Base-by-base conservation (phyloP, 2,797 vertebrate genomes). In the Mastacembelus armatus region DNA sequence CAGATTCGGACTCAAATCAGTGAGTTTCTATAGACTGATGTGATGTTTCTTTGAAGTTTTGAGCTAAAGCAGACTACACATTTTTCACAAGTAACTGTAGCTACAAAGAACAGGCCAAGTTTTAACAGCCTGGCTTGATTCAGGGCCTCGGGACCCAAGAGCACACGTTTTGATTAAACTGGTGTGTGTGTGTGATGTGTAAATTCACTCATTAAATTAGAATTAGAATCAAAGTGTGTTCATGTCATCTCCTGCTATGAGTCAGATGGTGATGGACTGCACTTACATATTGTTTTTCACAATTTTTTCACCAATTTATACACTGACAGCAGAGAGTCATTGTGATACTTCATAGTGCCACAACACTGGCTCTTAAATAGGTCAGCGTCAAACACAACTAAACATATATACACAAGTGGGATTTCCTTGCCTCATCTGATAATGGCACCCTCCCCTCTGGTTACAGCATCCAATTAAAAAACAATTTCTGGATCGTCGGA, bases 401-500 rank as follows among this genome's bases (percentile, higher is more conserved):
- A 38, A 56, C 22, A 57, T 10, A 40, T 56, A 72, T 8, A 67
- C 8, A 52, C 15, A 49, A 15, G 32, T 16, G 43, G 64, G 26
- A 60, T 18, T 42, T 16, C 26, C 19, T 12, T 11, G 39, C 43
- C 29, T 50, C n/a, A 10, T 65, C 27, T 32, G 36, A 78, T 51
- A 26, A 58, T 11, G 18, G 47, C 21, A 33, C 6, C 39, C 22
- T 39, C 35, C 16, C 52, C 39, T 42, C 63, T 36, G 44, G 62
- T 66, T 16, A 33, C 42, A 54, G 44, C 18, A 7, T 57, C 47
- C 43, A 48, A 74, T 70, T 61, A 58, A 57, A 69, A 69, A 54
- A 10, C 2, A 2, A 45, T 45, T 48, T 55, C 4, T 14, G 35
- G 19, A 35, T 35, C 30, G 9, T 64, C 50, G 15, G 51, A 61